Evolutionary conservation across 2,888 invertebrate species (phyloP).

Genomic region (Lamproptera curius): DNA sequence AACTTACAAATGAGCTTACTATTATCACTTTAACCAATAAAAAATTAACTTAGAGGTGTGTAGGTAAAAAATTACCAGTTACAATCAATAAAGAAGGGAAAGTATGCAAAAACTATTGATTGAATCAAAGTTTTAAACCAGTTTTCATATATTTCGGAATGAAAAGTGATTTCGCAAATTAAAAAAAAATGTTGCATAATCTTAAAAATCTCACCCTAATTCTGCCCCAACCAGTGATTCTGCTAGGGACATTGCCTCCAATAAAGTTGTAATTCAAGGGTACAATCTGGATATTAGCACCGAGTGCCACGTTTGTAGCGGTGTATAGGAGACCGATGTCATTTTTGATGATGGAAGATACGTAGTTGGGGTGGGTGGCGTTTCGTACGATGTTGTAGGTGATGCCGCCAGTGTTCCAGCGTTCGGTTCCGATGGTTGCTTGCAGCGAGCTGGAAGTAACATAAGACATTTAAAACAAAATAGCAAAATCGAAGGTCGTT

Average conservation of each 20-base stretch:
- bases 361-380: neutral
- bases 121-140: no score
- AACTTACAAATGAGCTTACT: no score
- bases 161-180: no score
- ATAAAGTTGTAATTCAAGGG: neutral
- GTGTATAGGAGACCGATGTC: neutral
- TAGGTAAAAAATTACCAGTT: no score
- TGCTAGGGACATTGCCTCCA: constrained; percentile 26
- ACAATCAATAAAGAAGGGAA: no score
- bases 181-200: no score
- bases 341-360: no score
- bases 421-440: neutral
- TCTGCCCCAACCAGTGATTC: constrained; percentile 39
- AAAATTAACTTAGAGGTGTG: no score
- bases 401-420: neutral
- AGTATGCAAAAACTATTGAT: no score
- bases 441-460: neutral
- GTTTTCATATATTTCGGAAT: no score
- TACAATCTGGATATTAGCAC: neutral
- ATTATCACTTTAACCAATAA: no score
- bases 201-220: constrained; percentile 34
- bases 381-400: neutral
- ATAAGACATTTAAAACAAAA: neutral
- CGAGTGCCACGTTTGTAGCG: neutral
- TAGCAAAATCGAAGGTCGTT: neutral